Evolutionary conservation across 1,140 invertebrate genomes (phyloP).

Genomic region (Drosophila tristis): DNA sequence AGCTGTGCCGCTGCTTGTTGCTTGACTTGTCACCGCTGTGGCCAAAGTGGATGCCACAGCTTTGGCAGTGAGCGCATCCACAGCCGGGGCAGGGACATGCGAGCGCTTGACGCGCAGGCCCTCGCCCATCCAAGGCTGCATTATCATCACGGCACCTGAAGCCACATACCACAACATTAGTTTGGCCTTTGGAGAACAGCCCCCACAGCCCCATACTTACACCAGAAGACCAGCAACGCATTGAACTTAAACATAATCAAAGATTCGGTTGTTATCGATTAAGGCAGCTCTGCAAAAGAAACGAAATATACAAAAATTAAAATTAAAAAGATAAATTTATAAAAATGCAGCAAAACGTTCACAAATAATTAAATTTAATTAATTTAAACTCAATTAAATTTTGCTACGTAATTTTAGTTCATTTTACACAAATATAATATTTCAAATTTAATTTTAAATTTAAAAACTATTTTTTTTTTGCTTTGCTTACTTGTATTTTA

Average conservation of each 20-base stretch:
- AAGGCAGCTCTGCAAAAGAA: slow-evolving; percentile 6
- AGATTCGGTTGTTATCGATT: neutral
- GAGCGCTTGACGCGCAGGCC: slow-evolving; percentile 44
- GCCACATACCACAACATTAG: neutral
- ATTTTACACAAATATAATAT: slow-evolving; percentile 5
- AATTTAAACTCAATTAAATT: too few species aligned
- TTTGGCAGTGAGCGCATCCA: neutral
- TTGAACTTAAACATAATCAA: slow-evolving; percentile 13
- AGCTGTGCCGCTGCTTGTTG: neutral
- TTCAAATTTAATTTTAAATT: neutral
- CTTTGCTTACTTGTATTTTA: slow-evolving; percentile 27
- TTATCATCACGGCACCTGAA: slow-evolving; percentile 34
- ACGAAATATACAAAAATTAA: neutral
- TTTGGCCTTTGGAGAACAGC: too few species aligned
- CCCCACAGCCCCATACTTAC: slow-evolving; percentile 36
- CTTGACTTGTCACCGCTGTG: too few species aligned
- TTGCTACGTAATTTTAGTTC: neutral
- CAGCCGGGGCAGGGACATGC: slow-evolving; percentile 1
- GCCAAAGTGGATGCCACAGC: neutral
- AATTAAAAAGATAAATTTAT: neutral
- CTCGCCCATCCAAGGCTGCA: neutral
- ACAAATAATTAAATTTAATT: too few species aligned
- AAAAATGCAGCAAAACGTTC: too few species aligned
- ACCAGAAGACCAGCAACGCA: slow-evolving; percentile 26
- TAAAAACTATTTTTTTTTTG: neutral